phyloP scores from a whole-genome alignment of 2,113 vertebrate species.

The Oryzias woworae region DNA sequence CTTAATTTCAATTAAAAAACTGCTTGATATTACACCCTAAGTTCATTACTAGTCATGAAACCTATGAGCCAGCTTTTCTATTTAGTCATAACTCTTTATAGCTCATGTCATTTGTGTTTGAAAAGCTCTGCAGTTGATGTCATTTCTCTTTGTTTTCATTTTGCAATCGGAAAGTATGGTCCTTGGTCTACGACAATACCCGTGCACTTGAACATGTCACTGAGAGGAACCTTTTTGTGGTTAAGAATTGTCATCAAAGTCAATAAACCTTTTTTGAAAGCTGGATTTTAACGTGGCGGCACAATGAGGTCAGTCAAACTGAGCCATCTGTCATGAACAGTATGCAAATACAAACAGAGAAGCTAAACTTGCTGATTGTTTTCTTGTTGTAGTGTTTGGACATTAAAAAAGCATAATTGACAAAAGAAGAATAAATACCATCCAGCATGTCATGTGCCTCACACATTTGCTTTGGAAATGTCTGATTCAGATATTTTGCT shows the following conservation, averaged over 20 bases:
- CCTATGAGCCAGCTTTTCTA: too few relatives aligned
- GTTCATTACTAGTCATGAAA: too few relatives aligned
- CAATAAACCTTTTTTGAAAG: conserved; percentile 40
- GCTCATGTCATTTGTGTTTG: too few relatives aligned
- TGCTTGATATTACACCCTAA: too few relatives aligned
- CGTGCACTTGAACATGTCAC: conserved; percentile 45
- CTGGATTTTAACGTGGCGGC: conserved; percentile 27
- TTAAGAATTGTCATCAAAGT: conserved; percentile 44
- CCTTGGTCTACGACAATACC: conserved; percentile 58
- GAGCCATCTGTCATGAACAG: conserved; percentile 9
- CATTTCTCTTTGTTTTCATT: conserved; percentile 13
- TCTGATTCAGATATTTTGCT: too few relatives aligned
- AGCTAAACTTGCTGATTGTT: too few relatives aligned
- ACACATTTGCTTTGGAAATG: too few relatives aligned
- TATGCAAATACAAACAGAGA: conserved; percentile 24
- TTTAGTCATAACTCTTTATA: too few relatives aligned
- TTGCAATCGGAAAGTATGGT: conserved; percentile 66
- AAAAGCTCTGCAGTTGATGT: too few relatives aligned
- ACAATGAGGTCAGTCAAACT: conserved; percentile 37
- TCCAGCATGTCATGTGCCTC: too few relatives aligned
- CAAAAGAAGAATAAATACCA: neutral
- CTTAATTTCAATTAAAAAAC: too few relatives aligned
- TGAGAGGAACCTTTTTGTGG: conserved; percentile 32
- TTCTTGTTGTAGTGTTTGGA: too few relatives aligned
- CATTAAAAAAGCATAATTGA: neutral